Evolutionary conservation across 2,797 vertebrate species (phyloP).

Genomic region (Phalanger gymnotis): DNA sequence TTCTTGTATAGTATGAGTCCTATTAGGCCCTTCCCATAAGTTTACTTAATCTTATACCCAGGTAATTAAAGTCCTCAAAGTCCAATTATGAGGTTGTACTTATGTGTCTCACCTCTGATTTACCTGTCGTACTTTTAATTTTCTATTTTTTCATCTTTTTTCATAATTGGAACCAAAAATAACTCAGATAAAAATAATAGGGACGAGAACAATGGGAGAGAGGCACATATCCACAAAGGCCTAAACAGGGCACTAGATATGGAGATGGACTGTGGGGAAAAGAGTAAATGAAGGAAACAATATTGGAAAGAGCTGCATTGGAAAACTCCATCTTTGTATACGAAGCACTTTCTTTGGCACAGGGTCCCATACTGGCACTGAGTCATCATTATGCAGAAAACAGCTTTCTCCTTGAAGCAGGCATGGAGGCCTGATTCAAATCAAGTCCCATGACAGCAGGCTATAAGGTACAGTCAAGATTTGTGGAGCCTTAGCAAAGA

Average conservation of each 20-base stretch:
- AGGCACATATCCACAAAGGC: background rate
- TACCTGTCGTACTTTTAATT: conserved; percentile 56
- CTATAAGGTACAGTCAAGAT: background rate
- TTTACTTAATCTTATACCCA: conserved; percentile 46
- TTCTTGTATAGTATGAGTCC: background rate
- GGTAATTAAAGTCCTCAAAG: conserved; percentile 67
- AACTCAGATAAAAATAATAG: conserved; percentile 62
- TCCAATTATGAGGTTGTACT: conserved; percentile 62
- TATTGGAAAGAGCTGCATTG: rapidly evolving
- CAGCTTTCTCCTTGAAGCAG: background rate
- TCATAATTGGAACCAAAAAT: conserved; percentile 73
- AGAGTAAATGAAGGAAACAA: background rate
- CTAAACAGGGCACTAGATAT: background rate
- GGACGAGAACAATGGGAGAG: background rate
- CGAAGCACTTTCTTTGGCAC: background rate
- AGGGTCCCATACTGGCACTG: no score
- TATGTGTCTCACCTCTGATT: conserved; percentile 54
- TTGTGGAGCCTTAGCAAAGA: background rate
- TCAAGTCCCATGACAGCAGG: background rate
- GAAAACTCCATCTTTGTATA: background rate
- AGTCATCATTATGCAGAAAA: background rate
- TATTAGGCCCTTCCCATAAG: background rate
- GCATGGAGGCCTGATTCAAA: background rate
- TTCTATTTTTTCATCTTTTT: conserved; percentile 66
- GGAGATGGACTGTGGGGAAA: background rate